Conservation (phyloP, 2,113 vertebrate species). For the Protobothrops mucrosquamatus region DNA sequence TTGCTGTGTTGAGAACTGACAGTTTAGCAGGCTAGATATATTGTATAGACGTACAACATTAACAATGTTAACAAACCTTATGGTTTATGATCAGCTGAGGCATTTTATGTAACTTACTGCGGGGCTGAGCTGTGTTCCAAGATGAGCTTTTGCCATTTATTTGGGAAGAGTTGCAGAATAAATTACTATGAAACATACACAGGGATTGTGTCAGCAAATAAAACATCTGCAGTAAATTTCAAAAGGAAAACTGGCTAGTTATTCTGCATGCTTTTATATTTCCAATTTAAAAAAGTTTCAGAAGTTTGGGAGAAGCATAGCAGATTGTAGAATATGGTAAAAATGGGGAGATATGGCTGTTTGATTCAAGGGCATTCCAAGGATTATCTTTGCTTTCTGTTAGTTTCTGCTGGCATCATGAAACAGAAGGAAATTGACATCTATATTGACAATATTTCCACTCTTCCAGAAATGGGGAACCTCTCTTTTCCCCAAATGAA, state of each 20-base stretch:
- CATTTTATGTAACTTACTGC: slow-evolving; percentile 58
- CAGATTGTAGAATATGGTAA: not conserved
- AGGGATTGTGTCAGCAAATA: slow-evolving; percentile 45
- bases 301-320: not conserved
- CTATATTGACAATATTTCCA: not conserved
- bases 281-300: not conserved
- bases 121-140: slow-evolving; percentile 55
- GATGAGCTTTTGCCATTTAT: slow-evolving; percentile 58
- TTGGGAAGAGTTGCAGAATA: slow-evolving; percentile 60
- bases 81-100: slow-evolving; percentile 36
- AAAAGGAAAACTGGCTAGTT: slow-evolving; percentile 47
- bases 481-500: not conserved
- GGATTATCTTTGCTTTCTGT: not conserved
- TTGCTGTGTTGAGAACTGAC: slow-evolving; percentile 32
- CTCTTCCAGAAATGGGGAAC: not conserved
- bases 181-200: slow-evolving; percentile 52
- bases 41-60: slow-evolving; percentile 19
- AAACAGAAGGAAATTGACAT: not conserved
- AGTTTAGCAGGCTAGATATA: slow-evolving; percentile 48
- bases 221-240: slow-evolving; percentile 44
- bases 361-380: not conserved
- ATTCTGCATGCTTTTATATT: slow-evolving; percentile 47
- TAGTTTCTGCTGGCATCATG: not conserved
- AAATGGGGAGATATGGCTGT: not conserved
- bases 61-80: slow-evolving; percentile 33